phyloP scores from a whole-genome alignment of 2,113 vertebrate species.

The Clarias magur region DNA sequence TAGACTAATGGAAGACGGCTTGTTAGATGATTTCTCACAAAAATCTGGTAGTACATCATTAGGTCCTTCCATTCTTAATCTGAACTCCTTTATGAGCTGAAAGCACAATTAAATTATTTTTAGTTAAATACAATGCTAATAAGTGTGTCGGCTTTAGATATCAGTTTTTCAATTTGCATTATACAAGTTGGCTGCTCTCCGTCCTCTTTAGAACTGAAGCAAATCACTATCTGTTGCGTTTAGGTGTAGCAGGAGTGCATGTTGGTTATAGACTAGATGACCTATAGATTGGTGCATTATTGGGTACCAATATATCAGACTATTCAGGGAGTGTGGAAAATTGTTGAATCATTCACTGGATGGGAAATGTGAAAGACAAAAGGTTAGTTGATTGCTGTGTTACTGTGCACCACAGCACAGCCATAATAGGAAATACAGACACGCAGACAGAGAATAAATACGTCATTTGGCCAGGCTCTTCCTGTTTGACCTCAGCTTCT shows the following conservation, averaged over 20 bases:
- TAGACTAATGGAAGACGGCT: background rate
- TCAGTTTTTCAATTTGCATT: background rate
- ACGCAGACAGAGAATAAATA: background rate
- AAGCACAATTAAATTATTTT: background rate
- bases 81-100: background rate
- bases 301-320: background rate
- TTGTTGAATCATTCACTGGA: background rate
- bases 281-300: background rate
- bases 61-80: background rate
- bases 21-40: background rate
- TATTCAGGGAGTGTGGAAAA: background rate
- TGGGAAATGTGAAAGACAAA: background rate
- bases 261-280: background rate
- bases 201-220: background rate
- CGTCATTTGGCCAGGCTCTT: background rate
- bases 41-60: background rate
- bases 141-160: background rate
- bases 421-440: conserved; percentile 31
- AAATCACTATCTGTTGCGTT: background rate
- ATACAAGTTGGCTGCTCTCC: background rate
- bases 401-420: background rate
- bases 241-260: background rate
- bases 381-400: background rate
- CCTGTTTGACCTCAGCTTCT: conserved; percentile 25
- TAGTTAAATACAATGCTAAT: background rate